A percentile compares a stretch with the other conserved stretches of the same genome.
These are phyloP conservation scores for Cygnus olor DNA, from an alignment of 2,797 vertebrate genomes.

Conservation along the genomic window DNA sequence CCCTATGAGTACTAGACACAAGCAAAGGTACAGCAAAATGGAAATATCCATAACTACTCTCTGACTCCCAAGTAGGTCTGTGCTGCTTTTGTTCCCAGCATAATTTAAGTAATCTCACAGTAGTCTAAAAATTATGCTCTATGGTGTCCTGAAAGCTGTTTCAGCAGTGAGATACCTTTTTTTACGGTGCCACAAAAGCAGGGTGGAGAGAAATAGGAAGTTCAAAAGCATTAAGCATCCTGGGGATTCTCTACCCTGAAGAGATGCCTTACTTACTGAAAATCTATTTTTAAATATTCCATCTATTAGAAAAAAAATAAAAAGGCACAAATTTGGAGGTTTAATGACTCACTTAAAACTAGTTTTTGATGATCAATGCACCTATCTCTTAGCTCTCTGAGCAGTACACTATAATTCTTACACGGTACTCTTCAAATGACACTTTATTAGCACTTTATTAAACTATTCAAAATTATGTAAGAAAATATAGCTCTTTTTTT, in stretches of 20 bases:
- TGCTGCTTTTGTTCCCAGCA: not conserved
- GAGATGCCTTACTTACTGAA: not conserved
- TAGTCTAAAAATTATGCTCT: not conserved
- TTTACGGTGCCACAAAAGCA: not conserved
- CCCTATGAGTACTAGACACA: not conserved
- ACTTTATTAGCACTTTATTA: slow-evolving; percentile 21
- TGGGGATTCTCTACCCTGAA: not conserved
- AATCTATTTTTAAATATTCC: slow-evolving; percentile 9
- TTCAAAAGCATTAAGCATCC: not conserved
- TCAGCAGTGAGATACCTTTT: not conserved
- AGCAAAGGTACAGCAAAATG: not conserved
- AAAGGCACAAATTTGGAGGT: not conserved
- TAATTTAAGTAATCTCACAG: not conserved
- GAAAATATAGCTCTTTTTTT: not conserved
- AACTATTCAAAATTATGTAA: not conserved
- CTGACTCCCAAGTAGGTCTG: not conserved
- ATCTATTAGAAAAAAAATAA: not conserved
- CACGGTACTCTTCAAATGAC: not conserved
- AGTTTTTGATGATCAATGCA: not conserved
- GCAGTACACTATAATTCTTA: not conserved
- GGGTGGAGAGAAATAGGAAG: not conserved
- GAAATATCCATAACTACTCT: not conserved
- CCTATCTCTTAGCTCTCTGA: not conserved
- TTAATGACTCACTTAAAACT: slow-evolving; percentile 2
- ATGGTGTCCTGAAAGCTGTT: not conserved